Percentiles rank a stretch among this genome's conserved stretches.
Evolutionary conservation across 2,888 invertebrate species (phyloP).

Genomic region (Callimorpha dominula): DNA sequence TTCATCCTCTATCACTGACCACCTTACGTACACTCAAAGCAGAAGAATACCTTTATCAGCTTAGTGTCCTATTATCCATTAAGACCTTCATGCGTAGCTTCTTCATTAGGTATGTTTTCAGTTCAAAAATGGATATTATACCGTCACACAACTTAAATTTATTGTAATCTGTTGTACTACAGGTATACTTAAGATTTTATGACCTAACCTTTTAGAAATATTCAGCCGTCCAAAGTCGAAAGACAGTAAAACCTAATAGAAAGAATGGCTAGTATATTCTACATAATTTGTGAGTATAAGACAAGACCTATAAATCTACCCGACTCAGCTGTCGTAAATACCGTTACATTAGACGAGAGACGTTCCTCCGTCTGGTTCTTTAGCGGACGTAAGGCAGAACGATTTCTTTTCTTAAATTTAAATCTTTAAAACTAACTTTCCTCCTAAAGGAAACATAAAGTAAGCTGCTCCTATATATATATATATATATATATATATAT

Average conservation of each 20-base stretch:
- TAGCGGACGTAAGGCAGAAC: not conserved
- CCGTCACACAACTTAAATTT: too few species aligned
- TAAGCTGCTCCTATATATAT: not conserved
- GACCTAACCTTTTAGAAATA: not conserved
- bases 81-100: too few species aligned
- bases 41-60: not conserved
- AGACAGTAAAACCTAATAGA: not conserved
- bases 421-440: not conserved
- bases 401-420: not conserved
- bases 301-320: constrained; percentile 7
- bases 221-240: not conserved
- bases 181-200: not conserved
- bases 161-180: not conserved
- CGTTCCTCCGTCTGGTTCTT: not conserved
- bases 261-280: not conserved
- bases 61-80: not conserved
- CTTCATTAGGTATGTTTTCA: too few species aligned
- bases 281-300: constrained; percentile 4
- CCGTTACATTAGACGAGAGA: constrained; percentile 6
- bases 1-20: too few species aligned
- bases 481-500: too few species aligned
- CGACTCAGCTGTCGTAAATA: constrained; percentile 7
- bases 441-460: not conserved
- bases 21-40: too few species aligned
- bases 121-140: not conserved